A percentile compares a stretch with the other conserved stretches of the same genome.
These are phyloP conservation scores for Tanytarsus gracilentus DNA, from an alignment of 2,888 invertebrate genomes.

Conservation along the genomic window DNA sequence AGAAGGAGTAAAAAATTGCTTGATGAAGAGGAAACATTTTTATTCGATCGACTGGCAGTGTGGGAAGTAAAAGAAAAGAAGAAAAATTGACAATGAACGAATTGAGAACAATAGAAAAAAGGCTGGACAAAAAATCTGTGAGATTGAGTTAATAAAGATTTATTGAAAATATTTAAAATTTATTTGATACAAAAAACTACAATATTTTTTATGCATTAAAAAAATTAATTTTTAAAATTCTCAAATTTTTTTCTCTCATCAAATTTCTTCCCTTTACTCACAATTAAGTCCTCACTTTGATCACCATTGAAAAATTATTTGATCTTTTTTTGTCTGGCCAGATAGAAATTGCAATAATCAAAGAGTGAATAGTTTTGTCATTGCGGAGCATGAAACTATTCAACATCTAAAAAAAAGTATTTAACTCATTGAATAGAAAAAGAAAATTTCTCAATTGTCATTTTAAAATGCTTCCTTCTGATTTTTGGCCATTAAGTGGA, in stretches of 20 bases:
- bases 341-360: no score
- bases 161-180: no score
- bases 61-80: not conserved
- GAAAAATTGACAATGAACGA: not conserved
- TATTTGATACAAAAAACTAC: no score
- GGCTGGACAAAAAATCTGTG: no score
- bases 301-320: slow-evolving; percentile 19
- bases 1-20: slow-evolving; percentile 17
- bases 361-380: no score
- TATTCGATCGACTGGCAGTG: not conserved
- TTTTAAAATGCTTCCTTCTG: slow-evolving; percentile 22
- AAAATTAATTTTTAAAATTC: no score
- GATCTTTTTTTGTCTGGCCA: slow-evolving; percentile 24
- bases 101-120: not conserved
- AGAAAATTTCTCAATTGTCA: slow-evolving; percentile 22
- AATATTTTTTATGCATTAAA: no score
- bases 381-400: slow-evolving; percentile 7
- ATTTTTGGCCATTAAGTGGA: slow-evolving; percentile 6
- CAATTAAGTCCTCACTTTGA: no score
- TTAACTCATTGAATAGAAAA: slow-evolving; percentile 24
- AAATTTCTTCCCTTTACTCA: no score
- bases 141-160: no score
- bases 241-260: no score
- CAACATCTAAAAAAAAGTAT: slow-evolving; percentile 22
- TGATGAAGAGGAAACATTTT: slow-evolving; percentile 29